Conservation (phyloP, 2,888 invertebrate genomes). For the Dolichomitus sp. region DNA sequence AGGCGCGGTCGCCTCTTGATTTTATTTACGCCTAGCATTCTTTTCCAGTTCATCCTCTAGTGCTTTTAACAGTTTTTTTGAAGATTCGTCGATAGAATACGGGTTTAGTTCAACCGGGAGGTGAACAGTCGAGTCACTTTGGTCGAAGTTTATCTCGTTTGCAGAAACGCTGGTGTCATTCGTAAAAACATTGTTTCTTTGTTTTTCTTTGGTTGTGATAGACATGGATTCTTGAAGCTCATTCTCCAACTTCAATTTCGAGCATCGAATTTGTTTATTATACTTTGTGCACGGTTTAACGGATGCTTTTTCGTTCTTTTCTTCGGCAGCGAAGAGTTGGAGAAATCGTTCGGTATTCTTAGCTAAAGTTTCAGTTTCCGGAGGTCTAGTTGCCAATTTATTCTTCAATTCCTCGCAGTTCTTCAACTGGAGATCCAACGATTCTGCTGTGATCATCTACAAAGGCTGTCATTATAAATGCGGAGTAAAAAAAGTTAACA, state of each 20-base stretch:
- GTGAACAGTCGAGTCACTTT: background rate
- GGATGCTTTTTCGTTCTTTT: background rate
- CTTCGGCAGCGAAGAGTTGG: conserved; percentile 43
- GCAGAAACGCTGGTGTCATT: background rate
- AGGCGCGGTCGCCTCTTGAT: too few relatives aligned
- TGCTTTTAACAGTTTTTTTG: background rate
- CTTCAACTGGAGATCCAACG: conserved; percentile 65
- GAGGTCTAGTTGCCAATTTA: conserved; percentile 57
- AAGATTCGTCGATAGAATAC: conserved; percentile 17
- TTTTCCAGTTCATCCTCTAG: conserved; percentile 12
- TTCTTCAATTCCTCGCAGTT: conserved; percentile 72
- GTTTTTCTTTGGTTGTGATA: conserved; percentile 25
- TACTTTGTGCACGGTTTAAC: background rate
- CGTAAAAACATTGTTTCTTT: background rate
- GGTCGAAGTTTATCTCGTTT: conserved; percentile 1
- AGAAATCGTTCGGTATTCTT: conserved; percentile 73
- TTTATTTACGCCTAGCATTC: background rate
- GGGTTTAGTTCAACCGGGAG: background rate
- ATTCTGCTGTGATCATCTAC: conserved; percentile 71
- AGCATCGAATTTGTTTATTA: background rate
- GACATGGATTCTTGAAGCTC: background rate
- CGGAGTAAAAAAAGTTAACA: background rate
- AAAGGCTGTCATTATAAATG: conserved; percentile 1
- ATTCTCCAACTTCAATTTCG: background rate
- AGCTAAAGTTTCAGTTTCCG: conserved; percentile 64